These are phyloP conservation scores for Leptinotarsa texana DNA, from an alignment of 1,140 invertebrate species.

Conservation along the genomic window DNA sequence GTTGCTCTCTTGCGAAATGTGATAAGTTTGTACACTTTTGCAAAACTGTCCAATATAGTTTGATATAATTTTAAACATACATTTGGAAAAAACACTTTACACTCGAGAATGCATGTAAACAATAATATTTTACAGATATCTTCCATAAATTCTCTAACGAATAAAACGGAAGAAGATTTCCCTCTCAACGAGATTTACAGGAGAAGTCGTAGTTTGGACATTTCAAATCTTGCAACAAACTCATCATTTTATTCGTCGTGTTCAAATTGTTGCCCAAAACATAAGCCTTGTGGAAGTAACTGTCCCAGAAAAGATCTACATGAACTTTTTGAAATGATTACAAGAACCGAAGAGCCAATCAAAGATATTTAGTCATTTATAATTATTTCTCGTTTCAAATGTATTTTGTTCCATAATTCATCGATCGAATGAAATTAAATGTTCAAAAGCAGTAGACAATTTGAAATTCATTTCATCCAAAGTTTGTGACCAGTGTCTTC, in stretches of 20 bases:
- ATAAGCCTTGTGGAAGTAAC: constrained; percentile 6
- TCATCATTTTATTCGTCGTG: constrained; percentile 26
- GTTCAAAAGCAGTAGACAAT: too few relatives aligned
- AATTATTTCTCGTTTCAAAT: too few relatives aligned
- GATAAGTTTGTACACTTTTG: too few relatives aligned
- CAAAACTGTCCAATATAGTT: too few relatives aligned
- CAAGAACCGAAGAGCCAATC: constrained; percentile 1
- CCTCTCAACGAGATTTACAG: constrained; percentile 17
- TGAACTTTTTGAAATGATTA: constrained; percentile 4
- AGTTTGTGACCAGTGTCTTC: too few relatives aligned
- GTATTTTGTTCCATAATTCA: too few relatives aligned
- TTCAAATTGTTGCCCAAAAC: constrained; percentile 10
- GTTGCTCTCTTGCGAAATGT: too few relatives aligned
- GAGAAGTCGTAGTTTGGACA: background rate
- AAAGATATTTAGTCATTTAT: background rate
- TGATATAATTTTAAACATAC: too few relatives aligned
- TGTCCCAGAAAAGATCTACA: background rate
- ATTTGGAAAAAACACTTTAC: too few relatives aligned
- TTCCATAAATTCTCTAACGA: constrained; percentile 30
- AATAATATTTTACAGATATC: constrained; percentile 25
- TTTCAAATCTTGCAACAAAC: constrained; percentile 21
- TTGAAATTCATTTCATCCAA: too few relatives aligned
- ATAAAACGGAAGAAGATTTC: background rate
- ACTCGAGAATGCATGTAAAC: too few relatives aligned
- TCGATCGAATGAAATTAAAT: too few relatives aligned